phyloP scores from a whole-genome alignment of 2,113 vertebrate genomes.

The Xiphias gladius region DNA sequence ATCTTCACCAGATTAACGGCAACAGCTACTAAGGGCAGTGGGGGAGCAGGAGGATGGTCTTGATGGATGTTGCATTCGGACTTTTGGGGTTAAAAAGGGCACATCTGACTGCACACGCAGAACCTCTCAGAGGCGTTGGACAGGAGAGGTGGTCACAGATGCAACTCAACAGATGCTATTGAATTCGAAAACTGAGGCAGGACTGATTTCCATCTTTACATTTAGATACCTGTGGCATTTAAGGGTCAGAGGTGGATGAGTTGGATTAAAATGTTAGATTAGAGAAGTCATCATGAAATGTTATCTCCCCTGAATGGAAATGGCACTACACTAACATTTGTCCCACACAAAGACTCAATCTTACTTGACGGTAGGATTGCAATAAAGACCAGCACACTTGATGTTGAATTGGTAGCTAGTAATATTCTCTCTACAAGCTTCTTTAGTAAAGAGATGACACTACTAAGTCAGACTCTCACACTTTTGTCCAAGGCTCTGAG shows the following conservation, averaged over 20 bases:
- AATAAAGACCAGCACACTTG: constrained; percentile 37
- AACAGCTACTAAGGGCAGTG: constrained; percentile 88
- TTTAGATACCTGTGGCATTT: constrained; percentile 52
- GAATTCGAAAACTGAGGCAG: constrained; percentile 33
- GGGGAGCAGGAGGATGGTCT: constrained; percentile 27
- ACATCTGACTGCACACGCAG: constrained; percentile 24
- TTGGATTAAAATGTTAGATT: constrained; percentile 47
- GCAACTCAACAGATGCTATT: constrained; percentile 47
- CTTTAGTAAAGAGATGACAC: constrained; percentile 45
- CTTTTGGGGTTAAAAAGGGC: constrained; percentile 63
- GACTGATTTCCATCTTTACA: constrained; percentile 48
- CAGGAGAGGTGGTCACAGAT: constrained; percentile 38
- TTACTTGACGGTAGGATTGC: constrained; percentile 19
- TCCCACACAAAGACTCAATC: constrained; percentile 31
- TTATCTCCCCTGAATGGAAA: constrained; percentile 49
- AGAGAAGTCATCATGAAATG: constrained; percentile 42
- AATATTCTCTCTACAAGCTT: constrained; percentile 6
- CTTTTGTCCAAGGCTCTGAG: constrained; percentile 19
- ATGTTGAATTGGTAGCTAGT: constrained; percentile 23
- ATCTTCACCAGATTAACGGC: constrained; percentile 94
- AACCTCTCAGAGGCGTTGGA: constrained; percentile 39
- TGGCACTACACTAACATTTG: constrained; percentile 61
- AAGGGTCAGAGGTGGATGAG: constrained; percentile 37
- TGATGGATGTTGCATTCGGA: constrained; percentile 48
- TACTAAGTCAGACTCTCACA: constrained; percentile 25